Base-by-base conservation (phyloP, 2,113 vertebrate genomes). In the Erythrocercus mccallii region DNA sequence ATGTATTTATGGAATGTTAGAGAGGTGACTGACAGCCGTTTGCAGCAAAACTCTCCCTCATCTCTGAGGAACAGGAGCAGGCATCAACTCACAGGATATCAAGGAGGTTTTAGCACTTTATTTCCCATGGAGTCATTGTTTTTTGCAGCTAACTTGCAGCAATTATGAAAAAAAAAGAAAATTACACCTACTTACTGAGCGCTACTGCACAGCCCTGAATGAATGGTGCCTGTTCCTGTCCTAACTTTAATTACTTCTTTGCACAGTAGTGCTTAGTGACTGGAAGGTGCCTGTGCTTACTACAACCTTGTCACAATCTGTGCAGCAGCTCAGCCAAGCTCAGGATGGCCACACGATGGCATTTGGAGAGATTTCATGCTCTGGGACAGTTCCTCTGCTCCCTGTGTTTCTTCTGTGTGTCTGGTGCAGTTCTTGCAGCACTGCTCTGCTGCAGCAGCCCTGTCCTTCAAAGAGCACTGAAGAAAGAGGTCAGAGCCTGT, bases 161-260 rank as follows among this genome's bases (percentile, higher is more conserved):
- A 58, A 87, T 86, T 94, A 93, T 23, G 15, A 62, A 96, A 90
- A 54, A n/a, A 35, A 96, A 88, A 87, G 82, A 1, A 74, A 87
- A n/a, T 42, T 88, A 77, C 51, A 76, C 53, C 72, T 88, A 60
- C 68, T 96, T 68, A 58, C 38, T 42, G 87, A 78, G 79, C 8
- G 30, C 45, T 69, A 3, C 56, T 56, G 53, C 28, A 18, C 0
- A 2, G n/a, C 35, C 45, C 35, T 50, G 44, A 53, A 35, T 72
- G 94, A 97, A 88, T 56, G 92, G 90, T 93, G 71, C 64, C 84
- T 77, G 50, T 62, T 97, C 74, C 62, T 56, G 11, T 77, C 81
- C 90, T 77, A 53, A 12, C 84, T 80, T 81, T 70, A 94, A 86
- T 95, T 86, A 86, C 70, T 93, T 91, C 62, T 93, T 91, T 96